A percentile compares a stretch with the other conserved stretches of the same genome.
phyloP scores from a whole-genome alignment of 1,140 invertebrate species.

The Drosophila repleta region DNA sequence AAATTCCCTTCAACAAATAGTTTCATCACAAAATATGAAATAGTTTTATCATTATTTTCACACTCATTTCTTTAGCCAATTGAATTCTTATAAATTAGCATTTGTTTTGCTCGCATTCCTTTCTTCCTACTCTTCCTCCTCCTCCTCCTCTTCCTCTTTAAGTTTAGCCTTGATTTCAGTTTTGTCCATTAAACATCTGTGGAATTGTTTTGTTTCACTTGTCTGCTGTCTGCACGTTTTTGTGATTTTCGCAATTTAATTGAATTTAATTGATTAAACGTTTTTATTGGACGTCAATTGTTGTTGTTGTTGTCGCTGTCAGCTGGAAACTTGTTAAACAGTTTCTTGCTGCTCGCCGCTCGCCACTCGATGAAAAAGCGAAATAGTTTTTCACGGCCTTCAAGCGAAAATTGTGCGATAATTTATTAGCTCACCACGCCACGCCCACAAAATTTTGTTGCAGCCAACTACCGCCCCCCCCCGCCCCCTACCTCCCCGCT shows the following conservation, averaged over 20 bases:
- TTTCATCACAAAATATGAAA: too few relatives aligned
- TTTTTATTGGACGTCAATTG: constrained; percentile 51
- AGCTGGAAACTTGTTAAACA: constrained; percentile 58
- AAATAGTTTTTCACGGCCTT: constrained; percentile 46
- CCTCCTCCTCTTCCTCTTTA: not conserved
- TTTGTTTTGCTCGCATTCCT: not conserved
- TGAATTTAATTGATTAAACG: constrained; percentile 70
- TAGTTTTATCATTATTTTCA: too few relatives aligned
- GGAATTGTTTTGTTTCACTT: constrained; percentile 27
- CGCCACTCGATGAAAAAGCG: constrained; percentile 8
- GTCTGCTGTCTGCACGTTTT: constrained; percentile 56
- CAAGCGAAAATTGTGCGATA: constrained; percentile 54
- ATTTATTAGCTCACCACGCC: constrained; percentile 46
- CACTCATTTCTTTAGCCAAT: not conserved
- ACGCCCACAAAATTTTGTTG: constrained; percentile 5
- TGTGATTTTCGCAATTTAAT: constrained; percentile 72
- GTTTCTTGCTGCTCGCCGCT: not conserved
- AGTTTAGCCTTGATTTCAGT: not conserved
- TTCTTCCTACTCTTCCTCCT: not conserved
- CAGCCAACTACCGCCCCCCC: not conserved
- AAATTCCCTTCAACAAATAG: too few relatives aligned
- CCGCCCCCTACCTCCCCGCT: not conserved
- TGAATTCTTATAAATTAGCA: not conserved
- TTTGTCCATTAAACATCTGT: constrained; percentile 21
- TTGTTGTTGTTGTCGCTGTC: constrained; percentile 14